These are phyloP conservation scores for Sternotherus odoratus DNA, from an alignment of 2,797 vertebrate species.

Conservation along the genomic window DNA sequence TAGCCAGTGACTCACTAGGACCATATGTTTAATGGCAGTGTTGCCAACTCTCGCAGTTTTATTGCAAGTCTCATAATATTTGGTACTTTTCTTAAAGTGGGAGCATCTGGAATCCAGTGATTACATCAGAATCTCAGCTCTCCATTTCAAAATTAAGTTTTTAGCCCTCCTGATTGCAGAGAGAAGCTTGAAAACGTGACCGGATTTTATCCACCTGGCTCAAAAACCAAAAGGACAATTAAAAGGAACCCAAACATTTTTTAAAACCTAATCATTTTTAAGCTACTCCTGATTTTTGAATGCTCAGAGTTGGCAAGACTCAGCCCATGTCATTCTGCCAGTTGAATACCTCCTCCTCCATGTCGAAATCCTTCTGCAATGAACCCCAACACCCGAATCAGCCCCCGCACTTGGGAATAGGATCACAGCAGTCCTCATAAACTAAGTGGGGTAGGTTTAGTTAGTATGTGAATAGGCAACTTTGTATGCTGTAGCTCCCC, in stretches of 20 bases:
- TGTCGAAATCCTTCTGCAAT: not conserved
- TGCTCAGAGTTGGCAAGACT: not conserved
- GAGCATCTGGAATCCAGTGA: not conserved
- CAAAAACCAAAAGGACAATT: not conserved
- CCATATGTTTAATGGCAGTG: conserved; percentile 56
- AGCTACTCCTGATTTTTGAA: not conserved
- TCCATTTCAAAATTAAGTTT: not conserved
- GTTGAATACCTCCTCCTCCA: not conserved
- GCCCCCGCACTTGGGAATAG: too few relatives aligned
- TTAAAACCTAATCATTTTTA: not conserved
- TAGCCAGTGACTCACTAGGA: conserved; percentile 42
- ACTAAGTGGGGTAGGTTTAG: not conserved
- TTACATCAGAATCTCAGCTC: rapidly evolving
- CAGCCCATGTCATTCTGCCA: not conserved
- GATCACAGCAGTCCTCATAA: not conserved
- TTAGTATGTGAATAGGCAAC: not conserved
- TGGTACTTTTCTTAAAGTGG: conserved; percentile 10
- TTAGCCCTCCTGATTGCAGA: not conserved
- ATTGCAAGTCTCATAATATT: conserved; percentile 39
- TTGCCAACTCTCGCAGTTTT: not conserved
- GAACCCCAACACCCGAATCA: not conserved
- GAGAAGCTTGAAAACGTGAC: not conserved
- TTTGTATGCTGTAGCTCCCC: not conserved
- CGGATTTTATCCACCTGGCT: not conserved
- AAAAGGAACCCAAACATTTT: not conserved